Evolutionary conservation across 2,888 invertebrate genomes (phyloP), one percentile per base, ranked within the genome.

Genomic region (Brachylomia viminalis): DNA sequence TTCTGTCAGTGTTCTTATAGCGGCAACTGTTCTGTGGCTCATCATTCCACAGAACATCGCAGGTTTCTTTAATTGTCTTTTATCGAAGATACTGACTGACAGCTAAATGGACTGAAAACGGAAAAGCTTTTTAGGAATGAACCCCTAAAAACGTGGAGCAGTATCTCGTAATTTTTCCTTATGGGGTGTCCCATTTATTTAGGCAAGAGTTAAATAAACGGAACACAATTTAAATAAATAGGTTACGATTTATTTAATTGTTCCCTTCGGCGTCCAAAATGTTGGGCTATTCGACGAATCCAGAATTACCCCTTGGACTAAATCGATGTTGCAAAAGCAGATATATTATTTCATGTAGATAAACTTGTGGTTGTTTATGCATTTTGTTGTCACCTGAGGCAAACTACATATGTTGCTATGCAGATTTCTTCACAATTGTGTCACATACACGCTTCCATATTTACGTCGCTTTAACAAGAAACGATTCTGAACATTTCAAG

Each of bases 181-280:
- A 66, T 59, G 17, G 83, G 67, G n/a, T 82, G 78, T 82, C 83
- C 69, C 82, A 74, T 81, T 81, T 81, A 74, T 85, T 71, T 77
- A 71, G 54, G 70, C 61, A 82, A 83, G 78, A 85, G 72, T 83
- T 85, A 77, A 73, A 83, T 73, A 77, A 82, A 82, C 77, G 67
- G 52, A 62, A 64, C 67, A 71, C 56, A 59, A 77, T 83, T 85
- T 67, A 67, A 72, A 85, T 73, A 83, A 77, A 85, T 67, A 66
- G 69, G 38, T 67, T 56, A 47, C 64, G 56, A 73, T 85, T 82
- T 67, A 82, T 82, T 67, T 82, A 72, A 82, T 82, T 82, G 15
- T 70, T 67, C 81, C 74, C 84, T 72, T 72, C 38, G 84, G 84
- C 52, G 30, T 54, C 33, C 61, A 10, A 45, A 59, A 66, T 52